Evolutionary conservation across 2,888 invertebrate species (phyloP).

Genomic region (Hyalella azteca): DNA sequence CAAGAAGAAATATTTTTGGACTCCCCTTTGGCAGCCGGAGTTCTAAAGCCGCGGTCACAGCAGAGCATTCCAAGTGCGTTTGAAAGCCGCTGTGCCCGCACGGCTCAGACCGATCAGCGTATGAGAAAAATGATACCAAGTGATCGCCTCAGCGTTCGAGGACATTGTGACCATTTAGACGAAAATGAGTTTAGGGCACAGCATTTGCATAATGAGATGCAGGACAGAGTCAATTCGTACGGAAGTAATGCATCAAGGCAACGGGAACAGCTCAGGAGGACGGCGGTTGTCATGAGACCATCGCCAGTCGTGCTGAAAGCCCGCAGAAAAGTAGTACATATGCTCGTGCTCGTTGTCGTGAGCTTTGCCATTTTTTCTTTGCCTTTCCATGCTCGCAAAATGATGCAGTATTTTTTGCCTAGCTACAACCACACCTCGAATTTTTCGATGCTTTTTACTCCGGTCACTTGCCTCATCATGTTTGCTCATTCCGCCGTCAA

Average conservation of each 20-base stretch:
- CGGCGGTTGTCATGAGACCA: constrained; percentile 44
- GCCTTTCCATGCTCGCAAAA: constrained; percentile 85
- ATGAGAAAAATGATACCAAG: neutral
- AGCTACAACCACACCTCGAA: constrained; percentile 75
- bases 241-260: neutral
- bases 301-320: constrained; percentile 68
- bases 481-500: constrained; percentile 91
- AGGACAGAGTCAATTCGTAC: neutral
- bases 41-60: neutral
- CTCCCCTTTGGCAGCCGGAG: neutral
- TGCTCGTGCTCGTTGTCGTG: constrained; percentile 85
- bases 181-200: neutral
- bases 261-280: neutral
- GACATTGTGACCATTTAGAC: neutral
- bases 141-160: neutral
- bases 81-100: neutral
- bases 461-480: constrained; percentile 83
- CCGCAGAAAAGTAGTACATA: constrained; percentile 82
- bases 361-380: constrained; percentile 88
- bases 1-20: neutral
- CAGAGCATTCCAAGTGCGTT: neutral
- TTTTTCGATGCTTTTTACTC: constrained; percentile 79
- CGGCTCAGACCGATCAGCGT: neutral
- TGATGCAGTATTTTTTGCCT: constrained; percentile 83
- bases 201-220: neutral